Percentiles rank a stretch among this genome's conserved stretches.
Conservation (phyloP, 2,888 invertebrate genomes). For the Caenorhabditis sp. region DNA sequence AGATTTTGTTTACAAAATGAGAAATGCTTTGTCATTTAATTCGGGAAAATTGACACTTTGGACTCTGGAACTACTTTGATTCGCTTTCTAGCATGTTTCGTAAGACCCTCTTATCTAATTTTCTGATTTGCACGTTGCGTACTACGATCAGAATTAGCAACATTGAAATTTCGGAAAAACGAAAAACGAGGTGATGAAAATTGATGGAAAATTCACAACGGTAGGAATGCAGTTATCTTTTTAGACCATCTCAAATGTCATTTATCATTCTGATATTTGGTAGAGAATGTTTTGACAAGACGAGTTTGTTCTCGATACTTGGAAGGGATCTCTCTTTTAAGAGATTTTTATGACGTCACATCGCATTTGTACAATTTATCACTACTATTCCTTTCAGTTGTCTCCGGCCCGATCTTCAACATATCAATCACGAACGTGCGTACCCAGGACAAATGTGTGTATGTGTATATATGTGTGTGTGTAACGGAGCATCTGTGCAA, state of each 20-base stretch:
- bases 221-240: conserved; percentile 23
- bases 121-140: conserved; percentile 10
- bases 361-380: not conserved
- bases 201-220: not conserved
- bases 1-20: not conserved
- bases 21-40: not conserved
- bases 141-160: not conserved
- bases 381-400: not conserved
- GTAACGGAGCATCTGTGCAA: conserved; percentile 44
- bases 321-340: too few species aligned
- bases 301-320: too few species aligned
- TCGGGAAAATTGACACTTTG: conserved; percentile 28
- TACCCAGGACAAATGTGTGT: conserved; percentile 8
- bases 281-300: conserved; percentile 2
- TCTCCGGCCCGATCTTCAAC: not conserved
- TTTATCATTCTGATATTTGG: conserved; percentile 17
- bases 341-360: too few species aligned
- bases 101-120: not conserved
- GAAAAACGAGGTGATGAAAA: not conserved
- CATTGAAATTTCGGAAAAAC: not conserved
- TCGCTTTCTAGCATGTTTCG: not conserved
- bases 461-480: conserved; percentile 2
- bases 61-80: conserved; percentile 38
- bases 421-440: conserved; percentile 46
- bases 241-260: conserved; percentile 30